Evolutionary conservation across 2,888 invertebrate species (phyloP), one percentile per base, ranked within the genome.

Genomic region (Exephanes ischioxanthus): DNA sequence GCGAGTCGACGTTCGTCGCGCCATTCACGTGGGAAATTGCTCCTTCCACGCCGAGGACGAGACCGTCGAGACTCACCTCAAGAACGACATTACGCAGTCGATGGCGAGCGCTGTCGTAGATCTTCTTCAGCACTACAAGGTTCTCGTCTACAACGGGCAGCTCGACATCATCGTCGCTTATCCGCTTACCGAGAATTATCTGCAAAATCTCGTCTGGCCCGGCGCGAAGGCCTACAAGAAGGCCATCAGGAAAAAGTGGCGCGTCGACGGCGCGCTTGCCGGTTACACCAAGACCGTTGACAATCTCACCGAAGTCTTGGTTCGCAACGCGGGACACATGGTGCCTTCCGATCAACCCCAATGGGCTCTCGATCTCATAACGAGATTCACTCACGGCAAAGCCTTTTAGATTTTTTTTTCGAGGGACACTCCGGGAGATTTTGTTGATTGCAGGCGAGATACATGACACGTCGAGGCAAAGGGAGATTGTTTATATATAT

Each of bases 121-220:
- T 89, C 94, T 98, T 0, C 92, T 97, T 0, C 95, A 96, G 53
- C 94, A 96, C 89, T 97, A 97, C 90, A 95, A 95, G 92, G 96
- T 98, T 19, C 95, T 98, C 66, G 95, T 98, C 84, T 99, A 98
- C 93, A 98, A 97, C 92, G 99, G 99, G 0, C 98, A 99, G 92
- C 93, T 99, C 87, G 99, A 99, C 93, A 97, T 99, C 16, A 98
- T 98, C 87, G 97, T 98, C 0, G 98, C 98, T 0, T 98, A 98
- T 94, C 98, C 98, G 0, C 92, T 98, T 72, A 98, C 98, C 0
- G 95, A 97, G 26, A 97, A 97, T 92, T 98, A 97, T 93, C 94
- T 99, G 45, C 95, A 95, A 87, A 92, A 94, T n/a, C 89, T 95
- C 1, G 86, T 93, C 9, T 95, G 95, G 95, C 81, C 92, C 5